Percentiles rank a stretch among this genome's conserved stretches.
These are phyloP conservation scores for Phasianus colchicus DNA, from an alignment of 2,113 vertebrate genomes.

Conservation along the genomic window DNA sequence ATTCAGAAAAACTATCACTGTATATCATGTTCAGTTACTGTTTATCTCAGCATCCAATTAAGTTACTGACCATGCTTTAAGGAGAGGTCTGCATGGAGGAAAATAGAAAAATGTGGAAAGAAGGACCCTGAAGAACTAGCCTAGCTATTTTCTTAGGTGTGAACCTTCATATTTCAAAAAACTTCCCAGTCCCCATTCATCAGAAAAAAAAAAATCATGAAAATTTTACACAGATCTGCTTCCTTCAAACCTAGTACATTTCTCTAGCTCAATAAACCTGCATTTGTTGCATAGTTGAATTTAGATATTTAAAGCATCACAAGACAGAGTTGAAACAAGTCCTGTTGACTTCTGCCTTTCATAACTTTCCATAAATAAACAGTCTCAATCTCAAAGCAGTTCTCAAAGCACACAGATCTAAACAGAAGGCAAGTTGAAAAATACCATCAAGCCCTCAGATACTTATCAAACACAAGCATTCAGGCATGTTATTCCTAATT, in stretches of 20 bases:
- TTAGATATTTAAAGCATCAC: background rate
- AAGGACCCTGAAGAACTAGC: background rate
- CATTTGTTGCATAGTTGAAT: background rate
- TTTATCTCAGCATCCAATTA: background rate
- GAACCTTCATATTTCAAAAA: background rate
- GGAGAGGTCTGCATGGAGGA: background rate
- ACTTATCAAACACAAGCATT: background rate
- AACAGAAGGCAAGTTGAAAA: slow-evolving; percentile 44
- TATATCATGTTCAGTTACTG: background rate
- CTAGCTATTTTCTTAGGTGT: background rate
- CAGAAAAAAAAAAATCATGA: slow-evolving; percentile 23
- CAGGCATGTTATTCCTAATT: background rate
- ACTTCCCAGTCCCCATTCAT: slow-evolving; percentile 46
- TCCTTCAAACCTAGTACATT: slow-evolving; percentile 38
- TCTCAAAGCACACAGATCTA: background rate
- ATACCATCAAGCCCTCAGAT: slow-evolving; percentile 13
- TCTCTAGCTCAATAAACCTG: background rate
- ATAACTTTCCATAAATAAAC: background rate
- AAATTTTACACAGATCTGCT: slow-evolving; percentile 69
- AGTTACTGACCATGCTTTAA: background rate
- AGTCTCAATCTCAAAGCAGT: slow-evolving; percentile 28
- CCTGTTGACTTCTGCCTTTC: slow-evolving; percentile 9
- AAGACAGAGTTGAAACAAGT: background rate
- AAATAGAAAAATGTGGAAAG: background rate
- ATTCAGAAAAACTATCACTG: background rate